A percentile compares a stretch with the other conserved stretches of the same genome.
These are phyloP conservation scores for Phainopepla nitens DNA, from an alignment of 2,113 vertebrate genomes.

Conservation along the genomic window DNA sequence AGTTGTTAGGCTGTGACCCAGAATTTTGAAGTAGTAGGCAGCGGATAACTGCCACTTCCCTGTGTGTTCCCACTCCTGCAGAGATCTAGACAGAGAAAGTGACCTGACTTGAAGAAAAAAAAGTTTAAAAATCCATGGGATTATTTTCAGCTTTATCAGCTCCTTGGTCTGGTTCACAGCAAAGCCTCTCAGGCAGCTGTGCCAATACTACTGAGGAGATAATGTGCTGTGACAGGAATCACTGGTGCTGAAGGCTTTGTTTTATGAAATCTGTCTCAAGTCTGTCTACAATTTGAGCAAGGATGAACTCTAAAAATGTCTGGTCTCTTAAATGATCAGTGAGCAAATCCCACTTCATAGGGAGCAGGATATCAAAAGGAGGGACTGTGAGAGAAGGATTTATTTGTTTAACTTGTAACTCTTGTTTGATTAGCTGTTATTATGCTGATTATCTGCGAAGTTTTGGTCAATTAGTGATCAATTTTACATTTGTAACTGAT, in stretches of 20 bases:
- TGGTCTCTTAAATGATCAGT: background rate
- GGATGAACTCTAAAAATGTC: background rate
- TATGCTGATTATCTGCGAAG: background rate
- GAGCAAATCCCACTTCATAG: background rate
- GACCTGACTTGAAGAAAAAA: background rate
- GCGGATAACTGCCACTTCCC: fast-evolving
- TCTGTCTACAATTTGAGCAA: background rate
- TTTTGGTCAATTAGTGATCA: background rate
- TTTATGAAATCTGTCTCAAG: background rate
- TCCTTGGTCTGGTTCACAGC: background rate
- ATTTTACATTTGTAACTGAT: background rate
- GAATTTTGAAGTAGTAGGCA: background rate
- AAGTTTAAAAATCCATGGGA: background rate
- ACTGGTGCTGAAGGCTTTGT: background rate
- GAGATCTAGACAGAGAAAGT: background rate
- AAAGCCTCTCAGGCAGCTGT: background rate
- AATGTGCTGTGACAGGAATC: background rate
- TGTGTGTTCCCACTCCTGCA: fast-evolving
- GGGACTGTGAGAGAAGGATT: background rate
- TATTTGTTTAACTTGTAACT: background rate
- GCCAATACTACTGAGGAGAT: background rate
- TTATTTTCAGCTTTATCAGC: background rate
- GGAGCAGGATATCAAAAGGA: background rate
- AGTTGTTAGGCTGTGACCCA: background rate
- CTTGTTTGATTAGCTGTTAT: background rate